phyloP scores from a whole-genome alignment of 2,888 invertebrate genomes.

The Acronicta leporina region DNA sequence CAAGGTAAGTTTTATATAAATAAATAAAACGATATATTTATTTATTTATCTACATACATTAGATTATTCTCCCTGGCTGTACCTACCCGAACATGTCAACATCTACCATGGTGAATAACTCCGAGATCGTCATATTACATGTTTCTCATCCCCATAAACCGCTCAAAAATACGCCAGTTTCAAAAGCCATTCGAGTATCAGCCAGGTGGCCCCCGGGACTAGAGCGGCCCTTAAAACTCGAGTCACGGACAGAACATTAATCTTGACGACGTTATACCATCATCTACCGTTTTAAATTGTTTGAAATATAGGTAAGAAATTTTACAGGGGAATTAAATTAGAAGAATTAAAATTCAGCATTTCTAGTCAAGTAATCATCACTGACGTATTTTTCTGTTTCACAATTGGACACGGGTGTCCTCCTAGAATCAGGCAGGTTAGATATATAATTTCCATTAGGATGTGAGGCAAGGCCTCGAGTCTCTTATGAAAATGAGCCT shows the following conservation, averaged over 20 bases:
- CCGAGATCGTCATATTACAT: neutral
- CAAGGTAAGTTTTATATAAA: no score
- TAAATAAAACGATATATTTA: no score
- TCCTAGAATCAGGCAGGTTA: no score
- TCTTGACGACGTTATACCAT: slow-evolving; percentile 26
- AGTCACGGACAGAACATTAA: slow-evolving; percentile 46
- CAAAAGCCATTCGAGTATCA: slow-evolving; percentile 18
- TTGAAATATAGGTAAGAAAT: slow-evolving; percentile 33
- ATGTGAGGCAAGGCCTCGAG: no score
- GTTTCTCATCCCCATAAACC: neutral
- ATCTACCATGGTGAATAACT: no score
- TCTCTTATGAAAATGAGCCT: no score
- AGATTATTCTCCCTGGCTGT: no score
- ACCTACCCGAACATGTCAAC: no score
- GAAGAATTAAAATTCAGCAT: neutral
- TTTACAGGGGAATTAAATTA: slow-evolving; percentile 10
- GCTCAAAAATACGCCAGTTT: neutral
- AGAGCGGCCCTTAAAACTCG: slow-evolving; percentile 18
- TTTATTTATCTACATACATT: no score
- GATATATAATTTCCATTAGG: no score
- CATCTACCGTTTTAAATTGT: slow-evolving; percentile 43
- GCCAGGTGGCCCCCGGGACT: slow-evolving; percentile 29
- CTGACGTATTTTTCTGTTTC: neutral
- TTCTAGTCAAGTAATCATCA: slow-evolving; percentile 15
- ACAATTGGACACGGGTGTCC: neutral